Conservation (phyloP, 2,113 vertebrate genomes). For the Piliocolobus tephrosceles region DNA sequence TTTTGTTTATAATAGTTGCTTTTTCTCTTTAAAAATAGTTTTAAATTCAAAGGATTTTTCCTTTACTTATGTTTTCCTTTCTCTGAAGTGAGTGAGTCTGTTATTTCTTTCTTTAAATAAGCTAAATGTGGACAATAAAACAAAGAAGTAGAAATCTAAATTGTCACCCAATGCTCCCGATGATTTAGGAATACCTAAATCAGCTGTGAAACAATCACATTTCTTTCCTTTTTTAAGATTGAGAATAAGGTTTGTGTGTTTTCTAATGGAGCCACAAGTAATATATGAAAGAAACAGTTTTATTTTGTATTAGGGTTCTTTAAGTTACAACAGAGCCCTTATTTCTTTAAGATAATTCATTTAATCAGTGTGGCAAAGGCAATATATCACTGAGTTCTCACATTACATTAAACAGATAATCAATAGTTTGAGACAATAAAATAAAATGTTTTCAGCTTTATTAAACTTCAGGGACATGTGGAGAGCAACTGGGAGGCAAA, state of each 20-base stretch:
- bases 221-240: constrained; percentile 68
- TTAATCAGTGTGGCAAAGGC: constrained; percentile 75
- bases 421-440: constrained; percentile 85
- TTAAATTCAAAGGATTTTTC: constrained; percentile 1
- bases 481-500: constrained; percentile 76
- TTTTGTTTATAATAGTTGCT: neutral
- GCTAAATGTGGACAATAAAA: constrained; percentile 76
- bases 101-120: constrained; percentile 80
- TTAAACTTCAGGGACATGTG: constrained; percentile 83
- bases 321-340: constrained; percentile 71
- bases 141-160: constrained; percentile 66
- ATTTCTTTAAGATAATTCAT: constrained; percentile 81
- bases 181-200: constrained; percentile 68
- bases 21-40: neutral
- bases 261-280: constrained; percentile 71
- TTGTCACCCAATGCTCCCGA: constrained; percentile 36
- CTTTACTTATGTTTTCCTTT: constrained; percentile 37
- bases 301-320: constrained; percentile 49
- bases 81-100: constrained; percentile 50
- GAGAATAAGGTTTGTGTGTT: constrained; percentile 72
- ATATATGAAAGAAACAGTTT: constrained; percentile 60
- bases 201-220: constrained; percentile 76
- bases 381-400: constrained; percentile 77
- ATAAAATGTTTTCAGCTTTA: constrained; percentile 85
- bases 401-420: constrained; percentile 84